Evolutionary conservation across 2,888 invertebrate genomes (phyloP), one percentile per base, ranked within the genome.

Genomic region (Torymus tubicola): DNA sequence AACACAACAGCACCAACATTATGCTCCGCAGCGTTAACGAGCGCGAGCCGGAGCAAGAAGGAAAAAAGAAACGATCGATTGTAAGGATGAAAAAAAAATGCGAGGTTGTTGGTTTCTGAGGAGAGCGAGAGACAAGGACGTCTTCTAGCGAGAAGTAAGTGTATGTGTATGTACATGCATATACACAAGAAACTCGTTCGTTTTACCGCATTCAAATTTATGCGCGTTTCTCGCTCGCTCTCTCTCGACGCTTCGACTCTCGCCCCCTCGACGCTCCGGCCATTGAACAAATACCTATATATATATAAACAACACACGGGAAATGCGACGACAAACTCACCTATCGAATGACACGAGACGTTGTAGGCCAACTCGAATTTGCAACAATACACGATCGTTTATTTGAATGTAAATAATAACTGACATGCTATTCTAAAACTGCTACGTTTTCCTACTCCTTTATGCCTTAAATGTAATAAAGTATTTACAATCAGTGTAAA

Each of bases 341-440:
- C 31, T 53, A 60, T 61, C 31, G 24, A 75, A 64, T 64, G 70
- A 77, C n/a, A 18, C 60, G 24, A 85, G 82, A 83, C 84, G 80
- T 85, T 86, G 86, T 86, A 86, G 85, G 83, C 84, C 87, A 86
- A 88, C 87, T 89, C 87, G 87, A 89, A 88, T 89, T 89, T 88
- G 86, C 88, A 89, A 88, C 86, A 89, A 90, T 89, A 89, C 86
- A 89, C 86, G 85, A 88, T 89, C 86, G 87, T 88, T 89, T 88
- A 87, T 88, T 88, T 87, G 86, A 87, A 86, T 86, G 85, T 81
- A 81, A 77, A 81, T 77, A 80, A 80, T 72, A 81, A 67, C 67
- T 76, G 63, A 80, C 42, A 61, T 77, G 73, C 70, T 69, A 76
- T 81, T 81, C 67, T 76, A 76, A 81, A 68, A 76, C 72, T 72